These are phyloP conservation scores for Trachemys scripta DNA, from an alignment of 2,113 vertebrate genomes.

Conservation along the genomic window DNA sequence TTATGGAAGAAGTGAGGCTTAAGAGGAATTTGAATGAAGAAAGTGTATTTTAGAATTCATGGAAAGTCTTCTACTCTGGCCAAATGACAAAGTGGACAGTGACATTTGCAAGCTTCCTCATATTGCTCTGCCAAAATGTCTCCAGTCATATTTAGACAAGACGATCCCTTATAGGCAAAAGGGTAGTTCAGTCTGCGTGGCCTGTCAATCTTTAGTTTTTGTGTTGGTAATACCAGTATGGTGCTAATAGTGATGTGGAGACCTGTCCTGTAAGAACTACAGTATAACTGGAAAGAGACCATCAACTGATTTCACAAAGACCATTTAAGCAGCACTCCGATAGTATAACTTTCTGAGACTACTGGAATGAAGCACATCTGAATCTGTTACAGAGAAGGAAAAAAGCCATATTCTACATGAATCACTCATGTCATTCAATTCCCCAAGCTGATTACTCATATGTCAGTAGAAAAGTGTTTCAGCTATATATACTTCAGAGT, in stretches of 20 bases:
- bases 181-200: not conserved
- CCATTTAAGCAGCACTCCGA: not conserved
- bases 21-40: not conserved
- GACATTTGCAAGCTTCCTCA: not conserved
- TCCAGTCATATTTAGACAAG: not conserved
- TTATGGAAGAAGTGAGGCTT: slow-evolving; percentile 5
- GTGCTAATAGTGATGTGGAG: not conserved
- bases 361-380: not conserved
- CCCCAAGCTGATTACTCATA: not conserved
- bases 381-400: not conserved
- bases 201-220: not conserved
- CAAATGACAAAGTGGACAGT: not conserved
- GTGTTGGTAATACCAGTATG: not conserved
- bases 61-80: not conserved
- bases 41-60: not conserved
- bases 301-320: fast-evolving
- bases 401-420: not conserved
- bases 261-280: not conserved
- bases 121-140: not conserved
- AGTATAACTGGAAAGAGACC: not conserved
- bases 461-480: not conserved
- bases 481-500: not conserved
- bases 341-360: not conserved
- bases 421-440: not conserved
- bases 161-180: not conserved